phyloP scores from a whole-genome alignment of 1,140 invertebrate genomes.

The Atta texana region DNA sequence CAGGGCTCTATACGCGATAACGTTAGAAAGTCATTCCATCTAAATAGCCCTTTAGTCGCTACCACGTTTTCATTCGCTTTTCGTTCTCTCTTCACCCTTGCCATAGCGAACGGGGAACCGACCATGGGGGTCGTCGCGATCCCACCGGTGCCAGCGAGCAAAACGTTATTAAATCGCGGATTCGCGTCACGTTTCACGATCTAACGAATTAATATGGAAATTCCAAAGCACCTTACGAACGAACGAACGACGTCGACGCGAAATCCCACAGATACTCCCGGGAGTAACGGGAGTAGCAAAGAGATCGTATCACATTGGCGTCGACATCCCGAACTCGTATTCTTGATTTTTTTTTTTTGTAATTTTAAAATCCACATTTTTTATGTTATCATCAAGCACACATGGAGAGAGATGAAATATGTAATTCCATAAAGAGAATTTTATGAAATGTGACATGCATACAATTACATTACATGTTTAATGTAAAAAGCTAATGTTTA shows the following conservation, averaged over 20 bases:
- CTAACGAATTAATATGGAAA: conserved; percentile 83
- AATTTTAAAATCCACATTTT: not conserved
- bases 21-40: conserved; percentile 19
- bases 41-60: conserved; percentile 40
- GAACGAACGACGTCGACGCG: conserved; percentile 67
- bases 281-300: conserved; percentile 51
- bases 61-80: not conserved
- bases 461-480: not conserved
- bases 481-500: not conserved
- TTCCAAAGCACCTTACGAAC: conserved; percentile 77
- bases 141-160: conserved; percentile 49
- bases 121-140: conserved; percentile 23
- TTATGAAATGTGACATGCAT: not conserved
- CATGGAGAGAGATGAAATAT: not conserved
- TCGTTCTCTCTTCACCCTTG: not conserved
- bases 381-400: not conserved
- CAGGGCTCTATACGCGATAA: not conserved
- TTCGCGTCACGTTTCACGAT: conserved; percentile 78
- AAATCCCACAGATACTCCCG: conserved; percentile 71
- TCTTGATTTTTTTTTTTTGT: not conserved
- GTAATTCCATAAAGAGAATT: not conserved
- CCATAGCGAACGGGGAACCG: not conserved
- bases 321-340: conserved; percentile 49
- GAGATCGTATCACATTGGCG: conserved; percentile 71
- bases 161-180: conserved; percentile 79